These are phyloP conservation scores for Galerucella calmariensis DNA, from an alignment of 2,888 invertebrate species.

Conservation along the genomic window DNA sequence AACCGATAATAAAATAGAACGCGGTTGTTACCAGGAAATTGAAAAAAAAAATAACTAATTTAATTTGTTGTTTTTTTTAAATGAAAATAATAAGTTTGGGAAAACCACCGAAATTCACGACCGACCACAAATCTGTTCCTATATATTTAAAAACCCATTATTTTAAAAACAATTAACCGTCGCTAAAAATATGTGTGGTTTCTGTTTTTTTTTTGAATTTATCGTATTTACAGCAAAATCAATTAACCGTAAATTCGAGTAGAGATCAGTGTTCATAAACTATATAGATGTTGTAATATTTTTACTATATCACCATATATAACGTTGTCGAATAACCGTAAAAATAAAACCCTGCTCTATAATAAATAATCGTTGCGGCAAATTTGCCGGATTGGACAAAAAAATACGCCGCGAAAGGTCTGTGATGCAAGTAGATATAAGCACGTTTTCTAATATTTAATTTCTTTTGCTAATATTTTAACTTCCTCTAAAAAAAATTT, in stretches of 20 bases:
- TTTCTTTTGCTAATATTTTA: slow-evolving; percentile 41
- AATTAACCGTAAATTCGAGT: not conserved
- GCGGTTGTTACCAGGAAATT: no score
- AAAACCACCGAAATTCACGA: no score
- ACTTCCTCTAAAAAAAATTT: not conserved
- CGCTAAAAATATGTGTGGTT: not conserved
- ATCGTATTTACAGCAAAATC: not conserved
- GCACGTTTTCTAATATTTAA: slow-evolving; percentile 51
- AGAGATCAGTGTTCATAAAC: not conserved
- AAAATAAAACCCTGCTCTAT: slow-evolving; percentile 6
- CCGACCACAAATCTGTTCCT: no score
- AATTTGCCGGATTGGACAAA: slow-evolving; percentile 53
- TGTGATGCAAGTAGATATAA: slow-evolving; percentile 59
- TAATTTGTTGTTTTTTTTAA: no score
- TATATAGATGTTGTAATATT: not conserved
- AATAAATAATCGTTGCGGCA: slow-evolving; percentile 43
- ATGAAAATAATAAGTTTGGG: no score
- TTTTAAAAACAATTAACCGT: not conserved
- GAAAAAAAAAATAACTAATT: no score
- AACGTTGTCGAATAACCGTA: not conserved
- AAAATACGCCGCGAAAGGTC: slow-evolving; percentile 56
- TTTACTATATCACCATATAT: not conserved
- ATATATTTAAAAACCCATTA: not conserved
- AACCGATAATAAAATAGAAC: no score
- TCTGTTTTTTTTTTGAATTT: not conserved